A percentile compares a stretch with the other conserved stretches of the same genome.
Conservation (phyloP, 2,113 vertebrate genomes). For the Nothocercus nigrocapillus region DNA sequence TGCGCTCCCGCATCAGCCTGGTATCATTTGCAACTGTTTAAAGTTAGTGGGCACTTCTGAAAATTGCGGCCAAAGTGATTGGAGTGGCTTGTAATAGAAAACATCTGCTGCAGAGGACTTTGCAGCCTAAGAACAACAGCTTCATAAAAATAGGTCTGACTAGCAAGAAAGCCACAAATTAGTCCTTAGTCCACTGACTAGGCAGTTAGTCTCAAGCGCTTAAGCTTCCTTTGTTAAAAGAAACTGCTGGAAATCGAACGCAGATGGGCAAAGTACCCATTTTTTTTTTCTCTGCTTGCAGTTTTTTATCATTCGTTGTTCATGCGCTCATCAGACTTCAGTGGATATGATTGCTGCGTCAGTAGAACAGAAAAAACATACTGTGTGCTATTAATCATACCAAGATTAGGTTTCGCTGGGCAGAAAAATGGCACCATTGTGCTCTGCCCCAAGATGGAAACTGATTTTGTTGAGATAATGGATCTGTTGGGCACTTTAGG, state of each 20-base stretch:
- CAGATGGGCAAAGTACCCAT: background rate
- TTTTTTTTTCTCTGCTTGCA: background rate
- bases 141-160: background rate
- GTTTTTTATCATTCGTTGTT: background rate
- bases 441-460: background rate
- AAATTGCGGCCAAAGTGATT: conserved; percentile 25
- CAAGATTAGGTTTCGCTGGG: background rate
- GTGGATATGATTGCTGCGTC: background rate
- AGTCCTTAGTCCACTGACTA: conserved; percentile 56
- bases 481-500: background rate
- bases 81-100: conserved; percentile 14
- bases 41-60: conserved; percentile 7
- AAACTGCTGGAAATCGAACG: conserved; percentile 4
- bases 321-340: background rate
- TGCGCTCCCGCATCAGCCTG: background rate
- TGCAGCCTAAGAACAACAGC: background rate
- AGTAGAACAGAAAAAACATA: background rate
- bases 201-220: conserved; percentile 42
- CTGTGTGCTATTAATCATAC: background rate
- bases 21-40: background rate
- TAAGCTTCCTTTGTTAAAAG: conserved; percentile 41
- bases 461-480: background rate
- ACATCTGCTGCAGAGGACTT: conserved; percentile 37
- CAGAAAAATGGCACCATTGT: background rate
- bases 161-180: conserved; percentile 57